Percentiles rank a stretch among this genome's conserved stretches.
Evolutionary conservation across 2,888 invertebrate genomes (phyloP).

Genomic region (Prenolepis imparis): DNA sequence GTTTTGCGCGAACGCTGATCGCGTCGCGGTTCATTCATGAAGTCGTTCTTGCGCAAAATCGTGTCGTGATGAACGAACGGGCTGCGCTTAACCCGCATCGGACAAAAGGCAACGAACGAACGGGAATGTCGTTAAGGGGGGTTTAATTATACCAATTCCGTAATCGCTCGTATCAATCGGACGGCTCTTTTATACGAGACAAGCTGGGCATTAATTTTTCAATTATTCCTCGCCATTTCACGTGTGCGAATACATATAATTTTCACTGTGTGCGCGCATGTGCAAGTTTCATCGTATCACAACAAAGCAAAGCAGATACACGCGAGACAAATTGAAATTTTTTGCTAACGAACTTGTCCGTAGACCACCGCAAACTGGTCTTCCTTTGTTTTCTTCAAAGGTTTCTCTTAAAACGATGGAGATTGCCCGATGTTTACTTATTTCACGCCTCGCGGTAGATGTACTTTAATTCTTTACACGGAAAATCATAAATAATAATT

Average conservation of each 20-base stretch:
- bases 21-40: slow-evolving; percentile 81
- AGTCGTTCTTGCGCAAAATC: slow-evolving; percentile 76
- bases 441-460: slow-evolving; percentile 50
- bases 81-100: slow-evolving; percentile 35
- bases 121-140: slow-evolving; percentile 72
- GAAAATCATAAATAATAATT: not conserved
- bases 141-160: slow-evolving; percentile 74
- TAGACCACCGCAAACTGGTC: slow-evolving; percentile 73
- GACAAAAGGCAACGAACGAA: slow-evolving; percentile 71
- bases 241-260: not conserved
- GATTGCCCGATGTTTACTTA: slow-evolving; percentile 65
- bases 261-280: slow-evolving; percentile 23
- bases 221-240: not conserved
- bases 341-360: slow-evolving; percentile 80
- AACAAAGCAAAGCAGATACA: slow-evolving; percentile 62
- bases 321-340: slow-evolving; percentile 82
- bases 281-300: slow-evolving; percentile 63
- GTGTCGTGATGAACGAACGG: slow-evolving; percentile 73
- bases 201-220: not conserved
- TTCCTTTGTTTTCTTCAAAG: slow-evolving; percentile 72
- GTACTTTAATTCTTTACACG: not conserved
- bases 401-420: slow-evolving; percentile 53
- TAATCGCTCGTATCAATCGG: slow-evolving; percentile 59
- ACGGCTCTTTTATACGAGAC: not conserved
- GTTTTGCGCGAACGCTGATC: slow-evolving; percentile 50